These are phyloP conservation scores for Sapajus apella DNA, from an alignment of 2,113 vertebrate genomes.

Conservation along the genomic window DNA sequence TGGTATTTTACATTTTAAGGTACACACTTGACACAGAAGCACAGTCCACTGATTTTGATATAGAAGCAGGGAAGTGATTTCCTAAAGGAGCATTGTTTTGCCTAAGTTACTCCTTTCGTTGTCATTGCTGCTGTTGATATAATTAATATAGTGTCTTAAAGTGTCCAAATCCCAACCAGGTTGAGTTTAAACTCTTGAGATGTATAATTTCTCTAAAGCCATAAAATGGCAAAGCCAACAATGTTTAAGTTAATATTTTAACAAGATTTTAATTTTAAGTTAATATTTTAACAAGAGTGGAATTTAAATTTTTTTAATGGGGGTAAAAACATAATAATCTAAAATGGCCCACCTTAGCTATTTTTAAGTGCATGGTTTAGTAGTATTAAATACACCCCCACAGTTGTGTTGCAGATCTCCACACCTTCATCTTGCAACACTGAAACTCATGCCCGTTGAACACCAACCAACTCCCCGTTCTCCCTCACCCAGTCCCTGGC, in stretches of 20 bases:
- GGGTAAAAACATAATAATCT: not conserved
- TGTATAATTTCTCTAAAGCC: not conserved
- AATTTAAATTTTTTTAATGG: not conserved
- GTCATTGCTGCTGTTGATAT: not conserved
- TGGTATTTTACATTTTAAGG: not conserved
- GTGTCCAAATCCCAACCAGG: not conserved
- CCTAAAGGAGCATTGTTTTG: not conserved
- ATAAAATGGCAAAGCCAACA: not conserved
- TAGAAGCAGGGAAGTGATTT: not conserved
- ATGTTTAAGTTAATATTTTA: not conserved
- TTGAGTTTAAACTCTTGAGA: not conserved
- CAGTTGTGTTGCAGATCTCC: fast-evolving
- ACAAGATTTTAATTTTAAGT: not conserved
- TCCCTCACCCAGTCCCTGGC: not conserved
- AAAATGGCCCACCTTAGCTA: fast-evolving
- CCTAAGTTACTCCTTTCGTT: not conserved
- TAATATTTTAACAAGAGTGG: not conserved
- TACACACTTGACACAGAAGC: not conserved
- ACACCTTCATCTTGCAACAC: not conserved
- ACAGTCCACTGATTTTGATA: not conserved
- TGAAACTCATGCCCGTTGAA: not conserved
- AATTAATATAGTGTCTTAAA: not conserved
- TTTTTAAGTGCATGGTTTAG: not conserved
- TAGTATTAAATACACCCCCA: fast-evolving
- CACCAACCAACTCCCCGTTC: too few relatives aligned